Base-by-base conservation (phyloP, 2,888 invertebrate species). In the Melipona beecheii region DNA sequence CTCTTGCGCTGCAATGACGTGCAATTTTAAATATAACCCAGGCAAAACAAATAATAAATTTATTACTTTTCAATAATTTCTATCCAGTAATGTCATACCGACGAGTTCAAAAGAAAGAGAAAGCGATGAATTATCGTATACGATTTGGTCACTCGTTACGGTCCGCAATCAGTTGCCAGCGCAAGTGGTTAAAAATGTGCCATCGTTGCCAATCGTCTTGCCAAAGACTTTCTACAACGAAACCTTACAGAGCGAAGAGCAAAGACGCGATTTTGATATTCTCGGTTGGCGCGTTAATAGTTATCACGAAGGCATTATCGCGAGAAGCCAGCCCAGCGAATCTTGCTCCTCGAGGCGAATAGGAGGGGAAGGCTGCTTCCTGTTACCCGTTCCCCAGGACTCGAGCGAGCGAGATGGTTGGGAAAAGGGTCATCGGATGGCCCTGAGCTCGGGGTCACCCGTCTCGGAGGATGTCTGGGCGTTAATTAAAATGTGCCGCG, bases 401-500 rank as follows among this genome's bases (percentile, higher is more conserved):
- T 74, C 54, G 52, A 31, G 75, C 24, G 62, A 60, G 69, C n/a
- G 70, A 75, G 78, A 79, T 85, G 75, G 73, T 76, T 89, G 89
- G 83, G 86, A 90, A 90, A 90, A 90, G 89, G 90, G 90, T 90
- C 90, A 90, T 87, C 89, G 86, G 78, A 86, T 89, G 89, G 87
- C 89, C 89, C 87, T 88, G 90, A 90, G 89, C 86, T 90, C 91
- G 92, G 92, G 92, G 93, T 93, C 92, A 93, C 90, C 89, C 90
- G 92, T 93, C 93, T 93, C 92, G 91, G 89, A 92, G 92, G 92
- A 93, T 92, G 93, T 93, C 93, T 92, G 93, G 90, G 83, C 86
- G 92, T 92, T 93, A 92, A 94, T 94, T 93, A 93, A 94, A 94
- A 93, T 92, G 93, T 93, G 94, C 92, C 92, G 90, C 91, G 93